Evolutionary conservation across 2,797 vertebrate genomes (phyloP).

Genomic region (Austrolebias charrua): DNA sequence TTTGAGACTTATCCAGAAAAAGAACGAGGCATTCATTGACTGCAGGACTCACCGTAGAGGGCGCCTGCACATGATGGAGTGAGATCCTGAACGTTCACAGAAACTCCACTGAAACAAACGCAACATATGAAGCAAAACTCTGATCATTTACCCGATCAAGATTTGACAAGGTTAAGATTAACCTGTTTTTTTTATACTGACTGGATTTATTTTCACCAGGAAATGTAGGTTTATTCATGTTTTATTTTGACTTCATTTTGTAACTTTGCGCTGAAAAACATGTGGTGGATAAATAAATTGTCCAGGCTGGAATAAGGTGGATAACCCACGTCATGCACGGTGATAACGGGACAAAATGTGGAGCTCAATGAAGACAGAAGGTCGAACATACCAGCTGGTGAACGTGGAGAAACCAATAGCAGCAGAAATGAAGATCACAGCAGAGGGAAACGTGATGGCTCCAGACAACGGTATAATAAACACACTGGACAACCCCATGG

Average conservation of each 20-base stretch:
- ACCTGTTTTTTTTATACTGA: no score
- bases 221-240: no score
- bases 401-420: conserved; percentile 85
- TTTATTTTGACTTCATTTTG: no score
- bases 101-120: conserved; percentile 80
- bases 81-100: conserved; percentile 91
- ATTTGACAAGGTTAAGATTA: no score
- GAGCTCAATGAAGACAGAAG: background rate
- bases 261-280: no score
- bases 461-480: conserved; percentile 84
- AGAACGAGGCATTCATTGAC: background rate
- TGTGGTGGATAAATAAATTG: no score
- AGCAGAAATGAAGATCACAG: conserved; percentile 80
- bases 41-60: conserved; percentile 85
- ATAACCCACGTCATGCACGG: no score
- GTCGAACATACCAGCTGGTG: conserved; percentile 78
- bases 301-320: no score
- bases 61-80: conserved; percentile 89
- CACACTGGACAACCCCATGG: conserved; percentile 85
- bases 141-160: no score
- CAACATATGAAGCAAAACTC: no score
- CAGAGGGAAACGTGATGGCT: conserved; percentile 75
- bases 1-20: background rate
- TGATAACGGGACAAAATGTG: background rate
- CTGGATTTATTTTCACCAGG: no score